Conservation (phyloP, 2,113 vertebrate species). For the Microtus montanus region DNA sequence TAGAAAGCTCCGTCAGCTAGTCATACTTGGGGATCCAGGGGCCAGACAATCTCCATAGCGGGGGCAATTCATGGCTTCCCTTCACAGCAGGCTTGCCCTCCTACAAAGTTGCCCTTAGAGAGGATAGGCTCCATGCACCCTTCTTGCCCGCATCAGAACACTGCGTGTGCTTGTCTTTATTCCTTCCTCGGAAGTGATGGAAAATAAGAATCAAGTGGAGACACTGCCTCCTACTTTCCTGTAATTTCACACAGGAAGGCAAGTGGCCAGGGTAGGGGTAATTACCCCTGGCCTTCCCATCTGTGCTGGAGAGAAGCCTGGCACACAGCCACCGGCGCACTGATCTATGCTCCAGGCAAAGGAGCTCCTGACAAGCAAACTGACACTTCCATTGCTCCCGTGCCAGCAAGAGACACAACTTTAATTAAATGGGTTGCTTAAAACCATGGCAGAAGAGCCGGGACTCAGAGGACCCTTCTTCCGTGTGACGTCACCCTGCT, state of each 20-base stretch:
- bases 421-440: slow-evolving; percentile 82
- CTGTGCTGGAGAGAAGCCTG: slow-evolving; percentile 70
- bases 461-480: slow-evolving; percentile 50
- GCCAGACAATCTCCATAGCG: neutral
- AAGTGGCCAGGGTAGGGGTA: slow-evolving; percentile 55
- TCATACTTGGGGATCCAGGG: neutral
- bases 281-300: slow-evolving; percentile 80
- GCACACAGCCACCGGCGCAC: slow-evolving; percentile 63
- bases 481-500: slow-evolving; percentile 57
- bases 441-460: slow-evolving; percentile 67
- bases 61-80: neutral
- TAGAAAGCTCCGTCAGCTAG: neutral
- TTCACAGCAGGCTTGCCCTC: neutral
- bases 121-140: neutral
- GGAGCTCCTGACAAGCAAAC: slow-evolving; percentile 77
- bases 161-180: slow-evolving; percentile 9
- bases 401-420: slow-evolving; percentile 74
- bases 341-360: slow-evolving; percentile 71
- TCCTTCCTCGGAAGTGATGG: slow-evolving; percentile 54
- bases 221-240: slow-evolving; percentile 52
- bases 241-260: slow-evolving; percentile 69
- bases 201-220: slow-evolving; percentile 56
- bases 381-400: slow-evolving; percentile 78
- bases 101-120: neutral
- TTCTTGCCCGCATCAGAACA: slow-evolving; percentile 10